Evolutionary conservation across 2,888 invertebrate species (phyloP).

Genomic region (Charanyca ferruginea): DNA sequence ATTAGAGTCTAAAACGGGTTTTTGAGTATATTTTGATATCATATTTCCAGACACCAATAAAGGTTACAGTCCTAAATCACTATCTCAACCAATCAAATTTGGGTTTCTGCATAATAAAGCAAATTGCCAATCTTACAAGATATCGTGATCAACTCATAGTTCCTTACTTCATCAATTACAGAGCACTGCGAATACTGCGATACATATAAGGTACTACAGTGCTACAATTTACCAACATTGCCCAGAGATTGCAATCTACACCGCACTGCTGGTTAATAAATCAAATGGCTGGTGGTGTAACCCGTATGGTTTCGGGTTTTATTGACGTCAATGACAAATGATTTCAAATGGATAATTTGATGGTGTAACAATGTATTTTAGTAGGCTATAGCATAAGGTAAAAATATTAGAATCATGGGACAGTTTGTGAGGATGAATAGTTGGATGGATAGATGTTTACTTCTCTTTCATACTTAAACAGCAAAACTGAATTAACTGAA

Average conservation of each 20-base stretch:
- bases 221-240: conserved; percentile 65
- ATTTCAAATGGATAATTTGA: conserved; percentile 64
- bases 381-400: conserved; percentile 34
- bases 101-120: conserved; percentile 19
- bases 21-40: neutral
- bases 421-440: no score
- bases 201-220: conserved; percentile 50
- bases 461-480: no score
- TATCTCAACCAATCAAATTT: no score
- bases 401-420: conserved; percentile 47
- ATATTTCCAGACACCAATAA: neutral
- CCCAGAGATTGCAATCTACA: conserved; percentile 67
- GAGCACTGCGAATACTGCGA: conserved; percentile 24
- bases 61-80: neutral
- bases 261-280: conserved; percentile 71
- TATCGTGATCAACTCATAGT: conserved; percentile 40
- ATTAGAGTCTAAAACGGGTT: neutral
- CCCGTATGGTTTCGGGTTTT: conserved; percentile 65
- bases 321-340: conserved; percentile 73
- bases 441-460: no score
- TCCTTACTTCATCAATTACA: conserved; percentile 43
- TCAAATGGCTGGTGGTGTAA: conserved; percentile 74
- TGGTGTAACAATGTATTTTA: conserved; percentile 58
- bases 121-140: conserved; percentile 28
- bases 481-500: no score